phyloP scores from a whole-genome alignment of 2,888 invertebrate genomes.

The Drosophila nigritarsus region DNA sequence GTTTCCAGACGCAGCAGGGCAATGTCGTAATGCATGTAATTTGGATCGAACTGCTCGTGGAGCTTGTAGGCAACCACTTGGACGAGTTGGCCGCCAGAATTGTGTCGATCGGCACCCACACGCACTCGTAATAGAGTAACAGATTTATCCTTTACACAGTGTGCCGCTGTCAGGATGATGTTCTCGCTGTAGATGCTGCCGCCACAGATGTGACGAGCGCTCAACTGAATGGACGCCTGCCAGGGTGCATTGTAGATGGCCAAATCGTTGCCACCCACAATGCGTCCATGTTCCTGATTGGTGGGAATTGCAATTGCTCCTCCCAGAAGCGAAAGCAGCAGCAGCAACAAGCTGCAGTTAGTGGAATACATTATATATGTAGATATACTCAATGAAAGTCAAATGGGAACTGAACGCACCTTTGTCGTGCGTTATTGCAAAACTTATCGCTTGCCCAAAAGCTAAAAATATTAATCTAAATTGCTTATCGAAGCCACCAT shows the following conservation, averaged over 20 bases:
- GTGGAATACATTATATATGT: not conserved
- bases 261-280: slow-evolving; percentile 74
- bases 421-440: slow-evolving; percentile 8
- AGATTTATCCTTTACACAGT: slow-evolving; percentile 51
- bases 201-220: slow-evolving; percentile 86
- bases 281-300: slow-evolving; percentile 57
- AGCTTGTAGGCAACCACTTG: slow-evolving; percentile 48
- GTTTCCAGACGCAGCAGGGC: slow-evolving; percentile 84
- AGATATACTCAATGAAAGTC: too few relatives aligned
- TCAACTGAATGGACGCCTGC: slow-evolving; percentile 71
- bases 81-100: slow-evolving; percentile 63
- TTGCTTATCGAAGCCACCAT: slow-evolving; percentile 41
- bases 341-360: not conserved
- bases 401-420: slow-evolving; percentile 41
- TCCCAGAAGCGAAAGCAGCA: slow-evolving; percentile 13
- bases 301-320: not conserved
- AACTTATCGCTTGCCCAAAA: slow-evolving; percentile 36
- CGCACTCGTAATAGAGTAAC: slow-evolving; percentile 82
- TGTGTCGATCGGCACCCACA: slow-evolving; percentile 86
- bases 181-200: slow-evolving; percentile 86
- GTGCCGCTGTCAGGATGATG: slow-evolving; percentile 86
- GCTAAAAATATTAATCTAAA: slow-evolving; percentile 69
- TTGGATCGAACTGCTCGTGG: slow-evolving; percentile 57
- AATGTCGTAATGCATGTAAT: slow-evolving; percentile 85
- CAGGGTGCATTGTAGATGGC: slow-evolving; percentile 73